Evolutionary conservation across 2,113 vertebrate genomes (phyloP).

Genomic region (Beaufortia kweichowensis): DNA sequence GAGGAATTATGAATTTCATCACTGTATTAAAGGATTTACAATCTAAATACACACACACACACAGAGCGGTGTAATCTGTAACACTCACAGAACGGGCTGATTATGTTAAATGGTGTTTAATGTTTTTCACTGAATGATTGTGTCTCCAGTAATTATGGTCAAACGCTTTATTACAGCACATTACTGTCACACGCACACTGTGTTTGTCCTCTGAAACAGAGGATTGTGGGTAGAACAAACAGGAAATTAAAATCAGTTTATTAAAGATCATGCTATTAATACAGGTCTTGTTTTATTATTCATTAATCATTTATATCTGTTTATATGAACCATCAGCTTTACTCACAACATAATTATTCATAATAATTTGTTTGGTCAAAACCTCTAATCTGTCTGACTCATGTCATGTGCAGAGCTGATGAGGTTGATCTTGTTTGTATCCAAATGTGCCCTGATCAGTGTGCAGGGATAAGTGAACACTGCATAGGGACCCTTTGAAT

Average conservation of each 20-base stretch:
- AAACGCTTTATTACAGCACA: conserved; percentile 28
- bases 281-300: too few relatives aligned
- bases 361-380: too few relatives aligned
- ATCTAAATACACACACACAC: conserved; percentile 14
- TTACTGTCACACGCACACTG: background rate
- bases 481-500: background rate
- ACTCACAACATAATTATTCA: too few relatives aligned
- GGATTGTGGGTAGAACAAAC: background rate
- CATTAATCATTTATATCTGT: too few relatives aligned
- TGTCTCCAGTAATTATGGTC: conserved; percentile 27
- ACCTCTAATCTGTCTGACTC: too few relatives aligned
- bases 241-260: background rate
- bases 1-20: conserved; percentile 33
- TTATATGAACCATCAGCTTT: too few relatives aligned
- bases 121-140: conserved; percentile 28
- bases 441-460: background rate
- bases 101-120: conserved; percentile 40
- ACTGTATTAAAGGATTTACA: conserved; percentile 10
- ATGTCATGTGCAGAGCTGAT: too few relatives aligned
- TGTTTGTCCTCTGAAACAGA: background rate
- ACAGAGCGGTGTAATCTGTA: conserved; percentile 5
- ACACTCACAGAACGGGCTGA: conserved; percentile 13
- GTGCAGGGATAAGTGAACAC: conserved; percentile 1
- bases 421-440: too few relatives aligned
- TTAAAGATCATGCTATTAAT: too few relatives aligned